phyloP scores from a whole-genome alignment of 2,797 vertebrate species.

The Toxotes lorentzi region DNA sequence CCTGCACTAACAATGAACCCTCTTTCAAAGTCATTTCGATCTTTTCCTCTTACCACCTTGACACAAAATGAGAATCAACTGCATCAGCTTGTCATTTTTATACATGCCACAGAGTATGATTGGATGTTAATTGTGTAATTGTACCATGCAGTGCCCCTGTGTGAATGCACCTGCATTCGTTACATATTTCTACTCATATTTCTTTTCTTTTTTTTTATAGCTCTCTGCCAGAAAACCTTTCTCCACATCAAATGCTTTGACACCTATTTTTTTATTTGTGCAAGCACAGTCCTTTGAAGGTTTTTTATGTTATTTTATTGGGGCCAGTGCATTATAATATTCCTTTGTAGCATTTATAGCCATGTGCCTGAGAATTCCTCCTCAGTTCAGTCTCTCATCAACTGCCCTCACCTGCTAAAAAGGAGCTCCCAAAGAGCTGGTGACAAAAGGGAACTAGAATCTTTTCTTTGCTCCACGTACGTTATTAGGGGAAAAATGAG shows the following conservation, averaged over 20 bases:
- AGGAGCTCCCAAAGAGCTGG: conserved; percentile 9
- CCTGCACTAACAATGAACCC: no score
- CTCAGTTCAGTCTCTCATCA: conserved; percentile 31
- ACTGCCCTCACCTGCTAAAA: conserved; percentile 46
- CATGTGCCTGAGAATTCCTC: not conserved
- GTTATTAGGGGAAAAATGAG: conserved; percentile 43
- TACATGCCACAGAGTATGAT: no score
- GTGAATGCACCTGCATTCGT: no score
- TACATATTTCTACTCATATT: no score
- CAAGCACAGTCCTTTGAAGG: not conserved
- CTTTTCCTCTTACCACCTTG: no score
- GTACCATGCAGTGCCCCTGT: no score
- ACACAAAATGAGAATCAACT: no score
- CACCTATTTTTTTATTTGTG: not conserved
- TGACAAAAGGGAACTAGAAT: conserved; percentile 29
- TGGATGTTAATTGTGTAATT: no score
- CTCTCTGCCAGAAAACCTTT: not conserved
- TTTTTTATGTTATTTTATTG: conserved; percentile 16
- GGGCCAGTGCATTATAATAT: conserved; percentile 21
- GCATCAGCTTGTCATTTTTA: no score
- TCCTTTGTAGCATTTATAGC: conserved; percentile 21
- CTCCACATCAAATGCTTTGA: not conserved
- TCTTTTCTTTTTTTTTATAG: no score
- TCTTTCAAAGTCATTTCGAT: no score
- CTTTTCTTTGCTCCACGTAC: conserved; percentile 30